These are phyloP conservation scores for Sminthurides aquaticus DNA, from an alignment of 2,888 invertebrate genomes.

Conservation along the genomic window DNA sequence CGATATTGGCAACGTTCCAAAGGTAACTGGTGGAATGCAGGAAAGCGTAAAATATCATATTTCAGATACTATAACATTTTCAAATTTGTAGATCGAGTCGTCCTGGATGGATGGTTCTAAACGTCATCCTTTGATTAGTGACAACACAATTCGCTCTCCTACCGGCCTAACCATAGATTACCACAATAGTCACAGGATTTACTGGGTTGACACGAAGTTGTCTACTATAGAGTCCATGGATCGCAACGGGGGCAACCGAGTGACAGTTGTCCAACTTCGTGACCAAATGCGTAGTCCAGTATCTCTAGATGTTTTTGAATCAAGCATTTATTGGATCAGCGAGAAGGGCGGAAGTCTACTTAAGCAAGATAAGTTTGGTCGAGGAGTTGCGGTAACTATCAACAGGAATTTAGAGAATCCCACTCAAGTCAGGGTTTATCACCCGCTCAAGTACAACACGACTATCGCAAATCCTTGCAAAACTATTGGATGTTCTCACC, in stretches of 20 bases:
- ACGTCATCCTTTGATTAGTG: constrained; percentile 69
- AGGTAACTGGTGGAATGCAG: too few species aligned
- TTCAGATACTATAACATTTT: not conserved
- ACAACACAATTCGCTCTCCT: constrained; percentile 73
- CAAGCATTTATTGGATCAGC: constrained; percentile 86
- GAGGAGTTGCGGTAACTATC: constrained; percentile 77
- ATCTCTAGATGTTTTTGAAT: constrained; percentile 88
- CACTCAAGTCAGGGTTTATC: constrained; percentile 79
- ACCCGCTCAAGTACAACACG: constrained; percentile 73
- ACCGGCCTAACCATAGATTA: constrained; percentile 85
- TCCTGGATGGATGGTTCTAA: constrained; percentile 96
- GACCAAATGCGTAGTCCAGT: constrained; percentile 64
- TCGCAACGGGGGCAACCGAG: constrained; percentile 70
- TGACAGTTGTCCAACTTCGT: constrained; percentile 62
- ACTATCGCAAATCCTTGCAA: constrained; percentile 62
- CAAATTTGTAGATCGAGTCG: constrained; percentile 60
- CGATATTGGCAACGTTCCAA: constrained; percentile 81
- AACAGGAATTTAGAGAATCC: constrained; percentile 78
- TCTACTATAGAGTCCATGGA: constrained; percentile 81
- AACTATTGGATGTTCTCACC: constrained; percentile 73
- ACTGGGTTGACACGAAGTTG: constrained; percentile 92
- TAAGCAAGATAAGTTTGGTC: constrained; percentile 91
- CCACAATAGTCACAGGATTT: constrained; percentile 78
- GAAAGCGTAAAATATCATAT: too few species aligned
- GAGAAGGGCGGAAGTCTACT: constrained; percentile 77